phyloP scores from a whole-genome alignment of 2,888 invertebrate species.

The Venustoraphidia nigricollis region DNA sequence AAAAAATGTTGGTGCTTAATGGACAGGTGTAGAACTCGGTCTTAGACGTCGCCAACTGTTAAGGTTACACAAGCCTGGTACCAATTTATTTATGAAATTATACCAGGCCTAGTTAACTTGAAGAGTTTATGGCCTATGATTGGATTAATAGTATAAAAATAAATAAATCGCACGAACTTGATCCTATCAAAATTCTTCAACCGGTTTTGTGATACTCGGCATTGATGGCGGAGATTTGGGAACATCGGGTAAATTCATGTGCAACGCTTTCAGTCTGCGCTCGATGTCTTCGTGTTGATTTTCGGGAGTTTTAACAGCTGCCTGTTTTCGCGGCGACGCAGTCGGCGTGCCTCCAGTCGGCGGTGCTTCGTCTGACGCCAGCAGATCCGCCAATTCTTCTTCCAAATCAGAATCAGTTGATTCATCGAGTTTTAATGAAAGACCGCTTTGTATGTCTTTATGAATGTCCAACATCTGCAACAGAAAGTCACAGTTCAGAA shows the following conservation, averaged over 20 bases:
- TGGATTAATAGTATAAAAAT: too few relatives aligned
- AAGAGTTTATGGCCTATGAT: too few relatives aligned
- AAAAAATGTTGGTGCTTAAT: too few relatives aligned
- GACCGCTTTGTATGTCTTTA: conserved; percentile 36
- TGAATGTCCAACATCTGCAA: conserved; percentile 39
- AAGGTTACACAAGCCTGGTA: too few relatives aligned
- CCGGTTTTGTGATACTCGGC: too few relatives aligned
- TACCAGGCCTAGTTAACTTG: too few relatives aligned
- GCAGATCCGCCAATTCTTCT: conserved; percentile 44
- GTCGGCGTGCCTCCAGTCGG: conserved; percentile 2
- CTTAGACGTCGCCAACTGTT: too few relatives aligned
- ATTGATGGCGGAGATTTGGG: conserved; percentile 10
- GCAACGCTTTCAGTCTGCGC: conserved; percentile 15
- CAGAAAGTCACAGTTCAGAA: conserved; percentile 8
- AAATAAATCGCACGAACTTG: too few relatives aligned
- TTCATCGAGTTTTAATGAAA: conserved; percentile 33
- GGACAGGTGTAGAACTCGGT: too few relatives aligned
- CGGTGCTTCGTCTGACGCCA: conserved; percentile 19
- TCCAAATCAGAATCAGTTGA: conserved; percentile 47
- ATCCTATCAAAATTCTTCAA: too few relatives aligned
- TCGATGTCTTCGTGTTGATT: conserved; percentile 14
- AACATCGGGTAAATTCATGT: conserved; percentile 18
- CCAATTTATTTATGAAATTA: too few relatives aligned
- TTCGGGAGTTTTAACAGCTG: conserved; percentile 13
- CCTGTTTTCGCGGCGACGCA: conserved; percentile 8